Percentiles rank a stretch among this genome's conserved stretches.
These are phyloP conservation scores for Taphrorychus bicolor DNA, from an alignment of 2,888 invertebrate genomes.

Conservation along the genomic window DNA sequence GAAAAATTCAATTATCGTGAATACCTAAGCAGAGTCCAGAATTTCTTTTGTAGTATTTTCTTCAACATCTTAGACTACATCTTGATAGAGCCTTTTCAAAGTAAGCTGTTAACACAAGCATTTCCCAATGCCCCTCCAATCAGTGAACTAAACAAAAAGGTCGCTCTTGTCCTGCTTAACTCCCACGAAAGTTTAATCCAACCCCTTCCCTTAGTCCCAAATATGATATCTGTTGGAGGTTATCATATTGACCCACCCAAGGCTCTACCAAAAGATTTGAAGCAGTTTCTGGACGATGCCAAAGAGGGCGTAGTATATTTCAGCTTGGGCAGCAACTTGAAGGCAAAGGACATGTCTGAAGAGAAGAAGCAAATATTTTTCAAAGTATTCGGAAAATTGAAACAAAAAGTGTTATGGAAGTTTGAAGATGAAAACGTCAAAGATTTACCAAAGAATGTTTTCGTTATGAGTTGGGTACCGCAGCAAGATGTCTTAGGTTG, in stretches of 20 bases:
- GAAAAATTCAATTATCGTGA: constrained; percentile 10
- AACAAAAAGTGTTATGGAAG: constrained; percentile 73
- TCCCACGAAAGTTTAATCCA: constrained; percentile 21
- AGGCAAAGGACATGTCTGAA: constrained; percentile 62
- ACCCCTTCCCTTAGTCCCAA: constrained; percentile 62
- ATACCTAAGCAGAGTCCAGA: constrained; percentile 11
- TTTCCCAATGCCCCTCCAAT: constrained; percentile 15
- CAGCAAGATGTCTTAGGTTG: constrained; percentile 60
- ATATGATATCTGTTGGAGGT: constrained; percentile 66
- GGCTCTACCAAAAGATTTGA: constrained; percentile 46
- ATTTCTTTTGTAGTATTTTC: background rate
- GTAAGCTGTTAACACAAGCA: constrained; percentile 8
- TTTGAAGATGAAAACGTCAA: constrained; percentile 66
- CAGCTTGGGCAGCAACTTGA: constrained; percentile 68
- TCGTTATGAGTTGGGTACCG: constrained; percentile 70
- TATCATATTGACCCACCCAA: constrained; percentile 56
- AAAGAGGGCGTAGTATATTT: constrained; percentile 60
- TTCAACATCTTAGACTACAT: background rate
- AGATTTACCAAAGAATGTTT: constrained; percentile 65
- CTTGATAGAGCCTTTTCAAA: background rate
- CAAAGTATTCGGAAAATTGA: constrained; percentile 65
- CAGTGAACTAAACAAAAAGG: constrained; percentile 6
- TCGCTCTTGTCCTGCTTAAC: constrained; percentile 21
- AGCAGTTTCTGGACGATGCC: constrained; percentile 45
- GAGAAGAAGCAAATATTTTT: constrained; percentile 63